These are phyloP conservation scores for Thinocorus orbignyianus DNA, from an alignment of 2,113 vertebrate species.

Conservation along the genomic window DNA sequence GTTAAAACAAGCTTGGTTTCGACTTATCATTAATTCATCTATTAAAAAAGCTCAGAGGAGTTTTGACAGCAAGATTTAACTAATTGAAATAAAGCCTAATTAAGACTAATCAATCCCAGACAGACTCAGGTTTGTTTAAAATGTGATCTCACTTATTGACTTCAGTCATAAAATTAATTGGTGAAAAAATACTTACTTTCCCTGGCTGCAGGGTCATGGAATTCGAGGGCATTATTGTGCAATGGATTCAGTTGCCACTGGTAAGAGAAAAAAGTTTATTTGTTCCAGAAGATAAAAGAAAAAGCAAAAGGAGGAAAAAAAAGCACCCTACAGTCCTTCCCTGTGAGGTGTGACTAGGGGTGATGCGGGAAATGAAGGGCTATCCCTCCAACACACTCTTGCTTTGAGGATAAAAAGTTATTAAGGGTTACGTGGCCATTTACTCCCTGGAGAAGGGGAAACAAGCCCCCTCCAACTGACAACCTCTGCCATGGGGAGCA, in stretches of 20 bases:
- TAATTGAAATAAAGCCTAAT: background rate
- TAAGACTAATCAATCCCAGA: background rate
- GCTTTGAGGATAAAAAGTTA: background rate
- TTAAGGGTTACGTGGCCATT: too few species aligned
- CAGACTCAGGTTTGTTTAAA: background rate
- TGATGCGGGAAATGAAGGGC: background rate
- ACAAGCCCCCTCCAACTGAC: fast-evolving
- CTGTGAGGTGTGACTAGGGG: background rate
- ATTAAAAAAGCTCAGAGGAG: background rate
- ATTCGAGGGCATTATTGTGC: conserved; percentile 41
- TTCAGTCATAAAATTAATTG: background rate
- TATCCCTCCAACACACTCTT: background rate
- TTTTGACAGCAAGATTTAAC: background rate
- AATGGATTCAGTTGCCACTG: conserved; percentile 86
- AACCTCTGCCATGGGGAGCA: background rate
- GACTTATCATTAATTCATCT: background rate
- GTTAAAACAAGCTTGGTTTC: background rate
- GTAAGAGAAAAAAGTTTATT: conserved; percentile 17
- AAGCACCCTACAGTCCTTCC: background rate
- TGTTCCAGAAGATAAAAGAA: background rate
- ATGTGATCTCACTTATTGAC: background rate
- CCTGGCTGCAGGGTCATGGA: conserved; percentile 47
- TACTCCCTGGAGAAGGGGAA: background rate
- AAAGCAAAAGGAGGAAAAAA: background rate
- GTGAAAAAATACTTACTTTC: conserved; percentile 79